phyloP scores from a whole-genome alignment of 2,797 vertebrate genomes.

The Linurgus olivaceus region DNA sequence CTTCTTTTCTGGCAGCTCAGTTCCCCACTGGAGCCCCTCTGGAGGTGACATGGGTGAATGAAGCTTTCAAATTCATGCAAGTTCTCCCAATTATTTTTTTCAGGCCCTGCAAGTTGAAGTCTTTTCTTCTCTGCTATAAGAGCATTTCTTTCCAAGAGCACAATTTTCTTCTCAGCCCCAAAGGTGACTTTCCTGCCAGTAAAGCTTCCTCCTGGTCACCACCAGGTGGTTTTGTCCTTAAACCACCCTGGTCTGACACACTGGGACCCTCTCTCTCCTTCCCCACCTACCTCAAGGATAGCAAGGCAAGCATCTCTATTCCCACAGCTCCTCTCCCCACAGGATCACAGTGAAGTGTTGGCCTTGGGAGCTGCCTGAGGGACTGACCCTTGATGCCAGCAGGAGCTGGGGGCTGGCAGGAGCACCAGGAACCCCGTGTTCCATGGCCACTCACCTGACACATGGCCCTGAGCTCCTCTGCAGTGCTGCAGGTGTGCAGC shows the following conservation, averaged over 20 bases:
- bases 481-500: neutral
- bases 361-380: neutral
- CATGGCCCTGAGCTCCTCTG: neutral
- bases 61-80: neutral
- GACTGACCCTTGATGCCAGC: neutral
- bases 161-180: neutral
- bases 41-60: neutral
- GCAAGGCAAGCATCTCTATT: neutral
- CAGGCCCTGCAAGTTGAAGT: neutral
- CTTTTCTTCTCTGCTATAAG: neutral
- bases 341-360: neutral
- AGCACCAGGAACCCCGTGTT: neutral
- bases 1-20: neutral
- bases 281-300: neutral
- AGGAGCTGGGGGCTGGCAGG: neutral
- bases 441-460: neutral
- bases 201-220: neutral
- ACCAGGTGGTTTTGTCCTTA: neutral
- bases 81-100: neutral
- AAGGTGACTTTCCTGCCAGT: neutral
- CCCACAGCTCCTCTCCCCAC: accelerated
- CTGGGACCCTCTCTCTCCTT: neutral
- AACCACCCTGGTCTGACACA: neutral
- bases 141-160: neutral
- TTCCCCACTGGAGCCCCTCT: neutral